Evolutionary conservation across 2,797 vertebrate genomes (phyloP), one percentile per base, ranked within the genome.

Genomic region (Synanceia verrucosa): DNA sequence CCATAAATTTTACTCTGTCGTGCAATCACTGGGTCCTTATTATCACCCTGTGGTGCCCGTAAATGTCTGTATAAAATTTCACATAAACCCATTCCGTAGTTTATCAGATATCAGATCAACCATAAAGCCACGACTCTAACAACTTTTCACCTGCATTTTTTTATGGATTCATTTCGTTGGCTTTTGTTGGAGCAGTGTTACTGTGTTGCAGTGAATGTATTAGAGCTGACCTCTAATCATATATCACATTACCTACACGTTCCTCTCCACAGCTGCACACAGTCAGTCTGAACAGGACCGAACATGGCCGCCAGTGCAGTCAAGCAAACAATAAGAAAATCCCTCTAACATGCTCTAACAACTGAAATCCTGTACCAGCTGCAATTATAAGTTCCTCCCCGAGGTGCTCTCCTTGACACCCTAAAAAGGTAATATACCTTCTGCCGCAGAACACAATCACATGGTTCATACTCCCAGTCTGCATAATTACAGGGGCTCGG

Each of bases 321-420:
- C 85, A 85, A 73, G 85, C 86, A 90, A 88, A 94, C 89, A 90
- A 89, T 88, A 84, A 86, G 88, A 90, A 85, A 91, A 87, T 89
- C 78, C 83, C 69, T 79, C 85, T 78, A 84, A 86, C 82, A 79
- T 73, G 79, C 81, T 82, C 70, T 39, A 74, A 88, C 86, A 84
- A 87, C 88, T 81, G 83, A 90, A n/a, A 90, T 83, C 74, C 72
- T 76, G 78, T 43, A 64, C 44, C 29, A 81, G 85, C 81, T 79
- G 79, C 89, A 92, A 92, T 90, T 85, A 89, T 36, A 68, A 43
- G 69, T 63, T 53, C 52, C 72, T 87, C 87, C 82, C 78, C 0
- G 37, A 72, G 83, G 87, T 76, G 62, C 77, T 84, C 74, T 83
- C 84, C 82, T 88, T 83, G 87, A 90, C 80, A 85, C 75, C 72